These are phyloP conservation scores for Brachionus rotundiformis DNA, from an alignment of 1,140 invertebrate species.

Conservation along the genomic window DNA sequence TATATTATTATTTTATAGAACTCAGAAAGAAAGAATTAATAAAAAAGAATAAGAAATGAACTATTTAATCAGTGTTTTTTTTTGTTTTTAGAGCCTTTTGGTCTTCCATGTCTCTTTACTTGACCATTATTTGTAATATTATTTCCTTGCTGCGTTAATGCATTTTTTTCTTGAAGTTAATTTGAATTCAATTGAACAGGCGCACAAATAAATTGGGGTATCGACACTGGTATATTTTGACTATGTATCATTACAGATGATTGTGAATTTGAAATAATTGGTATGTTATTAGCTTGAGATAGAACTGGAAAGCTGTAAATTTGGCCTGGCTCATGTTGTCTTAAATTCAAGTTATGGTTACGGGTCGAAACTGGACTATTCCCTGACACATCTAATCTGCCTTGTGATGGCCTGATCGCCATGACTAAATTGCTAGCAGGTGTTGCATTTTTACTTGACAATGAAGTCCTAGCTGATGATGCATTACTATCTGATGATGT, in stretches of 20 bases:
- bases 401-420: neutral
- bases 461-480: neutral
- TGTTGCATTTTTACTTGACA: neutral
- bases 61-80: conserved; percentile 1
- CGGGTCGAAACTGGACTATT: neutral
- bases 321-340: neutral
- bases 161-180: neutral
- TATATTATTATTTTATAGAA: no score
- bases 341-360: neutral
- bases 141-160: neutral
- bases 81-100: neutral
- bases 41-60: neutral
- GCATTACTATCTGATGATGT: neutral
- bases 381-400: neutral
- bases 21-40: conserved; percentile 1
- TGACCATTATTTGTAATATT: neutral
- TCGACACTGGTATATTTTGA: neutral
- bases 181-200: neutral
- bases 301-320: neutral
- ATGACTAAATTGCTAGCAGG: neutral
- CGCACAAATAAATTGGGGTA: neutral
- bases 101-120: neutral
- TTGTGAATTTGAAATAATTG: neutral
- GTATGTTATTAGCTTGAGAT: neutral
- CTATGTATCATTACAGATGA: neutral